Percentiles rank a stretch among this genome's conserved stretches.
These are phyloP conservation scores for Cheilosia soror DNA, from an alignment of 2,888 invertebrate species.

Conservation along the genomic window DNA sequence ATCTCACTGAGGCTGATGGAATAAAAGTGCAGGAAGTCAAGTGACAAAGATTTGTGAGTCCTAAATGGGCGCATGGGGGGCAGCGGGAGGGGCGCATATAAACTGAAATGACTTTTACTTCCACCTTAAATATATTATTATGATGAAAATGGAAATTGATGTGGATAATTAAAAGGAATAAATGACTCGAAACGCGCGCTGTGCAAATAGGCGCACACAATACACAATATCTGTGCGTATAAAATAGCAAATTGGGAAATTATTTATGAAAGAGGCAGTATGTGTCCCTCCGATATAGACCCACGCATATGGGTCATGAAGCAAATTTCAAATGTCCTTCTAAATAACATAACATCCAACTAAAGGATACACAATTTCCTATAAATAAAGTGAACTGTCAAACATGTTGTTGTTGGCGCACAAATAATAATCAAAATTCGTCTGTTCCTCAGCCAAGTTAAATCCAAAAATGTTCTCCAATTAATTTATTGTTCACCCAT, in stretches of 20 bases:
- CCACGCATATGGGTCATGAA: no score
- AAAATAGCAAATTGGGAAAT: conserved; percentile 65
- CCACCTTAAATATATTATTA: conserved; percentile 74
- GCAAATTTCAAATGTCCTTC: background rate
- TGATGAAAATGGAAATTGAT: conserved; percentile 75
- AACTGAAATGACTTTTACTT: conserved; percentile 53
- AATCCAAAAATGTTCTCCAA: conserved; percentile 63
- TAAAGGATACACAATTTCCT: background rate
- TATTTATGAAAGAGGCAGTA: conserved; percentile 61
- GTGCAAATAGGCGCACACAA: background rate
- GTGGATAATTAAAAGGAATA: conserved; percentile 73
- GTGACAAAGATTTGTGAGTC: conserved; percentile 75
- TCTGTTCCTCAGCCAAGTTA: conserved; percentile 45
- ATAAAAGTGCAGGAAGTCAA: conserved; percentile 76
- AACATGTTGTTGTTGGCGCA: conserved; percentile 44
- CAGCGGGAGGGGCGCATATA: background rate
- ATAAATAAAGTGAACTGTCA: conserved; percentile 55
- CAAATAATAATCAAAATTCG: conserved; percentile 56
- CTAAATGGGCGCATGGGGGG: background rate
- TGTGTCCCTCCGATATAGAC: background rate
- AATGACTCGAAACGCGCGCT: conserved; percentile 55
- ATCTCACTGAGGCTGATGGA: conserved; percentile 67
- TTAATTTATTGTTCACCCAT: conserved; percentile 63
- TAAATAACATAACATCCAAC: background rate
- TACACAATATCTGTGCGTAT: background rate